Evolutionary conservation across 2,888 invertebrate genomes (phyloP).

Genomic region (Catocala sponsa): DNA sequence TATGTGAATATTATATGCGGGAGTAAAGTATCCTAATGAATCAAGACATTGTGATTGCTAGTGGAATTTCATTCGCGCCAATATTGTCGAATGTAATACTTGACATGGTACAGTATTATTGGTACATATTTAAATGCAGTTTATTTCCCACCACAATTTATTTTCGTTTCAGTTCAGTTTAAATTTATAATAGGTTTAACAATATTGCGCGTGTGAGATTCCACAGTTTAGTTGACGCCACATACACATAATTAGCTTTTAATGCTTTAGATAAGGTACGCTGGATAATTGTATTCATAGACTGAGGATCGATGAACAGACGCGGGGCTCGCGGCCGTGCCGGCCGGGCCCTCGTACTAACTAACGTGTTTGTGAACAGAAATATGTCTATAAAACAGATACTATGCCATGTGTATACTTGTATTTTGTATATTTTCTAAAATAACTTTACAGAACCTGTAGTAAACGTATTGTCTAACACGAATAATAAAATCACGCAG

Average conservation of each 20-base stretch:
- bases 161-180: constrained; percentile 34
- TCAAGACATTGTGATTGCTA: constrained; percentile 71
- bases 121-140: constrained; percentile 34
- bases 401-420: constrained; percentile 55
- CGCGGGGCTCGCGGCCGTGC: constrained; percentile 28
- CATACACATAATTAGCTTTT: constrained; percentile 86
- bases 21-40: constrained; percentile 75
- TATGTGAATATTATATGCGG: constrained; percentile 85
- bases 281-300: constrained; percentile 87
- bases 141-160: constrained; percentile 29
- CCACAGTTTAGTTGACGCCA: constrained; percentile 83
- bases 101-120: constrained; percentile 46
- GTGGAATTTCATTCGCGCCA: constrained; percentile 73
- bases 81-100: constrained; percentile 60
- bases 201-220: constrained; percentile 74
- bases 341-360: constrained; percentile 42
- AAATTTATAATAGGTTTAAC: constrained; percentile 35
- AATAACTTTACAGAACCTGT: constrained; percentile 64
- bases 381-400: constrained; percentile 48
- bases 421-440: constrained; percentile 79
- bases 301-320: constrained; percentile 70
- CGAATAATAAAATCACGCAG: constrained; percentile 82
- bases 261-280: constrained; percentile 87
- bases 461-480: constrained; percentile 72
- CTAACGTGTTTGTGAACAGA: constrained; percentile 49